Conservation (phyloP, 2,888 invertebrate genomes). For the Yponomeuta malinellus region DNA sequence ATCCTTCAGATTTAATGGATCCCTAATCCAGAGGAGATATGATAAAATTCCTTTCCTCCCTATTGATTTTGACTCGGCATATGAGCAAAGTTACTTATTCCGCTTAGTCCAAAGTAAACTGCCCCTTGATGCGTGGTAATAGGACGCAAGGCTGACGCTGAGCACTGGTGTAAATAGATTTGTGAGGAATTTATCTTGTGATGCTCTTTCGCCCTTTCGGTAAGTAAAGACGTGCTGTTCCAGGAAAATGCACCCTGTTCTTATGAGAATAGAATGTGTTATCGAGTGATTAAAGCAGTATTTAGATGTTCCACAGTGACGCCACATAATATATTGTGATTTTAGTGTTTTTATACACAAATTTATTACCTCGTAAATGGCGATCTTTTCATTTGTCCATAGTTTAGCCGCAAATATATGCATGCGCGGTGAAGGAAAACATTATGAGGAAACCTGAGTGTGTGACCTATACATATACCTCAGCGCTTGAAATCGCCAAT, state of each 20-base stretch:
- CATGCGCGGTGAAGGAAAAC: neutral
- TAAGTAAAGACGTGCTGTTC: neutral
- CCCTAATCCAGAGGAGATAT: neutral
- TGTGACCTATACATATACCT: too few relatives aligned
- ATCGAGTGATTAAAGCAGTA: neutral
- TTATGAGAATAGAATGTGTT: neutral
- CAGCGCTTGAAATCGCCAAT: too few relatives aligned
- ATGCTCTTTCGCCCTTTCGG: neutral
- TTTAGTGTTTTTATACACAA: neutral
- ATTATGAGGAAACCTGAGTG: too few relatives aligned
- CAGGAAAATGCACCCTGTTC: neutral
- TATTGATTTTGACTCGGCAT: neutral
- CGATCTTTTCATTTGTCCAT: neutral
- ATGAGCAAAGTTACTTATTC: neutral
- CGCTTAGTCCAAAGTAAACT: neutral
- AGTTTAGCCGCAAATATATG: neutral
- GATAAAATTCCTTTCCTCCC: neutral
- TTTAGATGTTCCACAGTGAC: neutral
- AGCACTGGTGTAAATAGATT: neutral
- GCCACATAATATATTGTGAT: neutral
- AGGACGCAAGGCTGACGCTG: neutral
- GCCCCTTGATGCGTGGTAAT: neutral
- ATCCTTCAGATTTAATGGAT: neutral
- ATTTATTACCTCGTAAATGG: neutral
- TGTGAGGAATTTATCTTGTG: slow-evolving; percentile 1